phyloP scores from a whole-genome alignment of 2,888 invertebrate species.

The Parnassius apollo region DNA sequence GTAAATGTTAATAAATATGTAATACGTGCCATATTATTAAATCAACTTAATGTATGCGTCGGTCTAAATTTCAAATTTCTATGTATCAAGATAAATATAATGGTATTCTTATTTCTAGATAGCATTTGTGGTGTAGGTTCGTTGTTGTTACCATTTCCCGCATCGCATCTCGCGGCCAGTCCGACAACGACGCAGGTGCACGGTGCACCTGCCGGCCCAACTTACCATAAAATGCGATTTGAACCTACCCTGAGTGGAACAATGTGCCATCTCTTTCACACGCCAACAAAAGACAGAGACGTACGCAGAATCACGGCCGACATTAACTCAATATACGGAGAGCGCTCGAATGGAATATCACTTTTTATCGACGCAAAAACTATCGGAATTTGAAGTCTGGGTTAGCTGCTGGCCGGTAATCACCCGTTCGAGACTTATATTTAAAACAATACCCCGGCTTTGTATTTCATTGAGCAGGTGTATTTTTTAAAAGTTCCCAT shows the following conservation, averaged over 20 bases:
- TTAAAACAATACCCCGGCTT: slow-evolving; percentile 75
- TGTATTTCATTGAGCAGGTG: slow-evolving; percentile 74
- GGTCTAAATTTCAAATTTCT: slow-evolving; percentile 5
- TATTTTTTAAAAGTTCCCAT: slow-evolving; percentile 62
- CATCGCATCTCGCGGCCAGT: slow-evolving; percentile 64
- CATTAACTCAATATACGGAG: slow-evolving; percentile 78
- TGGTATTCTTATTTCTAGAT: slow-evolving; percentile 15
- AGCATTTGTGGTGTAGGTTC: slow-evolving; percentile 51
- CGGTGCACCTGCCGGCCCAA: slow-evolving; percentile 73
- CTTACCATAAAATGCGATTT: slow-evolving; percentile 80
- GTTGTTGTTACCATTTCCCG: slow-evolving; percentile 56
- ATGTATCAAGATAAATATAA: not conserved
- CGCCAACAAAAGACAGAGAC: slow-evolving; percentile 50
- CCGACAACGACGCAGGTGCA: slow-evolving; percentile 76
- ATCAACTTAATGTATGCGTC: not conserved
- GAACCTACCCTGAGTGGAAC: slow-evolving; percentile 70
- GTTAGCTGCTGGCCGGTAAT: slow-evolving; percentile 67
- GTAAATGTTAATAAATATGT: not conserved
- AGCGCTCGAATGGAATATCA: slow-evolving; percentile 75
- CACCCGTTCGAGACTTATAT: slow-evolving; percentile 67
- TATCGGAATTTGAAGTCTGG: slow-evolving; percentile 75
- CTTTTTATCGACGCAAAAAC: slow-evolving; percentile 79
- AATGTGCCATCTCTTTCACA: slow-evolving; percentile 60
- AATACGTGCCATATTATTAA: not conserved
- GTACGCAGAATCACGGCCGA: slow-evolving; percentile 71